Conservation (phyloP, 2,888 invertebrate species). For the Nasonovia ribisnigri region DNA sequence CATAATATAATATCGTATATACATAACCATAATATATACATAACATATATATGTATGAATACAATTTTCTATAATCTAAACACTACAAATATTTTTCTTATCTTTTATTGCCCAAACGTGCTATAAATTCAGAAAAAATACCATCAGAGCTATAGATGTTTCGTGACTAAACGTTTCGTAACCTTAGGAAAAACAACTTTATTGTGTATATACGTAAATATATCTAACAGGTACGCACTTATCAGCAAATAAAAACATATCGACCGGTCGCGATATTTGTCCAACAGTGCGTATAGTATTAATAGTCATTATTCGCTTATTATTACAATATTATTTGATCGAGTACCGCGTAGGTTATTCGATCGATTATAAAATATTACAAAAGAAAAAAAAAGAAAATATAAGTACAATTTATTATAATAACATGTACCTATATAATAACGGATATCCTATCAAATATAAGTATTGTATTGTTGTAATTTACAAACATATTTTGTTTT, state of each 20-base stretch:
- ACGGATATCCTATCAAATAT: neutral
- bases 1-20: neutral
- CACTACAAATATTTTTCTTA: neutral
- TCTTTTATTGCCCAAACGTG: slow-evolving; percentile 42
- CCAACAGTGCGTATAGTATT: neutral
- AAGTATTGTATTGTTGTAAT: neutral
- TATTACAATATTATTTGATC: neutral
- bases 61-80: neutral
- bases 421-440: neutral
- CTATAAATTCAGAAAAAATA: slow-evolving; percentile 21
- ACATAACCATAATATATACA: neutral
- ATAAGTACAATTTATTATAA: neutral
- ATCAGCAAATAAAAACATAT: slow-evolving; percentile 1
- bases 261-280: neutral
- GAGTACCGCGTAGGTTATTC: neutral
- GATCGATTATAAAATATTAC: neutral
- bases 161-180: neutral
- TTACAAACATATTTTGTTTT: neutral
- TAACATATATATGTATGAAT: neutral
- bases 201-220: neutral
- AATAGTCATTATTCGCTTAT: neutral
- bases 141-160: slow-evolving; percentile 20
- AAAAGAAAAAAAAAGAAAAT: neutral
- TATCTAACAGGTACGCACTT: neutral
- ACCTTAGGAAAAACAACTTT: slow-evolving; percentile 4